These are phyloP conservation scores for Caenorhabditis sp. DNA, from an alignment of 2,888 invertebrate species.

Conservation along the genomic window DNA sequence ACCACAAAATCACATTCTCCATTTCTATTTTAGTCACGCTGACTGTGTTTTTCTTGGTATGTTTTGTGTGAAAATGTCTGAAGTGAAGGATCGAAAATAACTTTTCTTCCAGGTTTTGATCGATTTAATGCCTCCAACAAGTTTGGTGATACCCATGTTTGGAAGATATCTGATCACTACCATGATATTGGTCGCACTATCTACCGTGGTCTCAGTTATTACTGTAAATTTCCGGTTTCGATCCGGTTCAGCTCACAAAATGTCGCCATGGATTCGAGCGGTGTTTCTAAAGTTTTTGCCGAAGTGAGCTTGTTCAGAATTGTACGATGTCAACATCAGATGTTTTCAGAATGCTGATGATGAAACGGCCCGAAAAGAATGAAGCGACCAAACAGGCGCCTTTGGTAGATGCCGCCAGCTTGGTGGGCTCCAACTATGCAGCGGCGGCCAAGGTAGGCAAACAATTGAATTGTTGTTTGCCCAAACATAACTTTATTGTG, in stretches of 20 bases:
- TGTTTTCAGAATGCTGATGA: constrained; percentile 68
- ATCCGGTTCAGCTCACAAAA: constrained; percentile 76
- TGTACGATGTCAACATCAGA: neutral
- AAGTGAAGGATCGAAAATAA: neutral
- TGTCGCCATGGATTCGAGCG: constrained; percentile 78
- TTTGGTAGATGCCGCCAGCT: constrained; percentile 57
- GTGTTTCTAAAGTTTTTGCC: constrained; percentile 77
- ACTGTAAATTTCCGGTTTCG: constrained; percentile 79
- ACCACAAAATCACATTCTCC: constrained; percentile 79
- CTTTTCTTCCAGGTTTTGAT: constrained; percentile 75
- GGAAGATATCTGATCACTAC: constrained; percentile 79
- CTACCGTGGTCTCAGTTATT: constrained; percentile 74
- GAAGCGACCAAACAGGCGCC: constrained; percentile 53
- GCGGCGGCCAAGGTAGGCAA: constrained; percentile 61
- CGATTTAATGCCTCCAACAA: constrained; percentile 78
- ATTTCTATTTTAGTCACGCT: constrained; percentile 79
- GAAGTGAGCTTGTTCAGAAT: constrained; percentile 60
- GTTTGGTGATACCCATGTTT: constrained; percentile 79
- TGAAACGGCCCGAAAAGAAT: constrained; percentile 71
- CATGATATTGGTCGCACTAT: constrained; percentile 78
- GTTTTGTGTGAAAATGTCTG: constrained; percentile 28
- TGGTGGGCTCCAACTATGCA: constrained; percentile 61
- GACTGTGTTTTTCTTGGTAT: constrained; percentile 79
- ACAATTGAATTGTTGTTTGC: too few relatives aligned
- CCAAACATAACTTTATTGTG: neutral